phyloP scores from a whole-genome alignment of 1,140 invertebrate species.

The Diorhabda sublineata region DNA sequence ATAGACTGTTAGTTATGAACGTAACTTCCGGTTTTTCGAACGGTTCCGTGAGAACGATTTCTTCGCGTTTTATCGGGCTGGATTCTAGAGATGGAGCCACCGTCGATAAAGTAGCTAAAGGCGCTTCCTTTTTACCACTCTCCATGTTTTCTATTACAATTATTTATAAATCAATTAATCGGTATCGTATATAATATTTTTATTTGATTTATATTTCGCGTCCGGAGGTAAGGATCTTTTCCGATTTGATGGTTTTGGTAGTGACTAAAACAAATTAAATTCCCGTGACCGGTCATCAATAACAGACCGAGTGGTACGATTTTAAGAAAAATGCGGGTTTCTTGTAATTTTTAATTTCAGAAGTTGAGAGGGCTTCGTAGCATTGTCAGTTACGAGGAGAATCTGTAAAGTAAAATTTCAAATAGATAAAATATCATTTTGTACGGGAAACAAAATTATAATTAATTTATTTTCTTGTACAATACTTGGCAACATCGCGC shows the following conservation, averaged over 20 bases:
- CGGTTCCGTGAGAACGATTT: conserved; percentile 1
- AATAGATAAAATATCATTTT: neutral
- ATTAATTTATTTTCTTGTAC: neutral
- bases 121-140: neutral
- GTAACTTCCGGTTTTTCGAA: conserved; percentile 23
- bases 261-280: conserved; percentile 18
- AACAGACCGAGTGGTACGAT: conserved; percentile 22
- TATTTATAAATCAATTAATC: conserved; percentile 24
- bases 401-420: neutral
- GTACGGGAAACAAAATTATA: neutral
- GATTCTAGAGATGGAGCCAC: conserved; percentile 30
- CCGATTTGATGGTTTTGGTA: conserved; percentile 31
- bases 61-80: conserved; percentile 20
- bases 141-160: conserved; percentile 15
- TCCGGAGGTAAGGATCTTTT: conserved; percentile 40
- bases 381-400: neutral
- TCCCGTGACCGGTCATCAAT: conserved; percentile 36
- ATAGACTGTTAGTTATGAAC: conserved; percentile 20
- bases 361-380: neutral
- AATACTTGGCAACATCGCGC: too few species aligned
- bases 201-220: conserved; percentile 21
- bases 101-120: conserved; percentile 9
- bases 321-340: neutral
- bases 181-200: conserved; percentile 23
- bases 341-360: neutral